Evolutionary conservation across 2,888 invertebrate species (phyloP), one percentile per base, ranked within the genome.

Genomic region (Chirona hameri): DNA sequence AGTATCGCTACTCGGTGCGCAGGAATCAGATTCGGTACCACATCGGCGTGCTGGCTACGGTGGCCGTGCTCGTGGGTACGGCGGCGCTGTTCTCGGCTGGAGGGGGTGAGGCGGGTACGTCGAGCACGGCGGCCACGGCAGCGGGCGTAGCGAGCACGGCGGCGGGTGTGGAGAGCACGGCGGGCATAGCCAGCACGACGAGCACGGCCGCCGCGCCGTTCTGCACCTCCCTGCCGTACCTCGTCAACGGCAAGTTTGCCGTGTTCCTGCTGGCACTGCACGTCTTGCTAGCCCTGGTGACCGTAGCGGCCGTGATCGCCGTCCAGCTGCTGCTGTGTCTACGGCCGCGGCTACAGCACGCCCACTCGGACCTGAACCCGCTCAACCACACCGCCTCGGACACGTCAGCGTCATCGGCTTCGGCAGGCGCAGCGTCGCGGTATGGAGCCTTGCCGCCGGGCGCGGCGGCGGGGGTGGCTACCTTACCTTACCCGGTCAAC

Each of bases 261-360:
- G 87, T 91, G 84, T 89, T 90, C 85, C 89, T 90, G 82, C 87
- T 90, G 81, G 88, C 89, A 21, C 87, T 91, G 83, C 90, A 91
- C 87, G 87, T 89, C 12, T 87, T 90, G 83, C 87, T 91, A 21
- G 88, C 89, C 79, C 85, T 89, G 81, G 87, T 90, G 55, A 90
- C 90, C 9, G 86, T 90, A 10, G 87, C 89, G 72, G 89, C 89
- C 55, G 88, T 90, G 84, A 85, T 89, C 7, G 87, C 88, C 87
- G 89, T 86, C 86, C 85, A 84, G 84, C 81, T 82, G 39, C 76
- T 76, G 76, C 46, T 76, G 18, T 76, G 76, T 83, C 84, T 76
- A 21, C 39, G 76, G 46, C 76, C 76, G 24, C 76, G 76, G 76
- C 76, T 76, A 24, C 76, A 46, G 27, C 76, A 76, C 76, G 76